phyloP scores from a whole-genome alignment of 1,140 invertebrate genomes.

The Tetragonula clypearis region DNA sequence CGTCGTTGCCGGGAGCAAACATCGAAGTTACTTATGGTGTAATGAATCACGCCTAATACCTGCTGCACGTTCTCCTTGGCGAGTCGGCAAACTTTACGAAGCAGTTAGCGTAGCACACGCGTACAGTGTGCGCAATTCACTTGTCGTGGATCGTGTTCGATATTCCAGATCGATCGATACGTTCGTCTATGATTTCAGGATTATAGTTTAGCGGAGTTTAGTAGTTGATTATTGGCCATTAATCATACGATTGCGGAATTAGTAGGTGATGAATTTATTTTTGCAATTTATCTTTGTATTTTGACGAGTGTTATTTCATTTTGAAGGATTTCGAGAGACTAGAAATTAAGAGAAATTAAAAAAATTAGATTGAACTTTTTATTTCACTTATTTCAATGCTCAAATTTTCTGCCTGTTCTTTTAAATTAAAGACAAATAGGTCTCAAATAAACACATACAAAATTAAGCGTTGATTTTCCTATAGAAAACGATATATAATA shows the following conservation, averaged over 20 bases:
- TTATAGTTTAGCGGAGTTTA: background rate
- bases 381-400: background rate
- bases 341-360: no score
- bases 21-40: conserved; percentile 33
- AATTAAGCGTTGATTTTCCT: background rate
- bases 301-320: background rate
- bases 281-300: background rate
- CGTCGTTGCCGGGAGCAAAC: conserved; percentile 25
- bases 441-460: background rate
- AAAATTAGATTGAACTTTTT: no score
- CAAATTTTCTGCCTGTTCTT: background rate
- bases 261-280: background rate
- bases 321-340: background rate
- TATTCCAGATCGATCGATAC: background rate
- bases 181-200: background rate
- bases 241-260: no score
- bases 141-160: background rate
- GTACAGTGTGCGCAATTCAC: no score
- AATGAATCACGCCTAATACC: conserved; percentile 33
- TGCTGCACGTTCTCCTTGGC: conserved; percentile 13
- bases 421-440: background rate
- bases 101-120: background rate
- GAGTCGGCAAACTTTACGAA: conserved; percentile 24
- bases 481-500: no score
- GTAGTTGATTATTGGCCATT: no score